Evolutionary conservation across 1,140 invertebrate genomes (phyloP).

Genomic region (Zaprionus lachaisei): DNA sequence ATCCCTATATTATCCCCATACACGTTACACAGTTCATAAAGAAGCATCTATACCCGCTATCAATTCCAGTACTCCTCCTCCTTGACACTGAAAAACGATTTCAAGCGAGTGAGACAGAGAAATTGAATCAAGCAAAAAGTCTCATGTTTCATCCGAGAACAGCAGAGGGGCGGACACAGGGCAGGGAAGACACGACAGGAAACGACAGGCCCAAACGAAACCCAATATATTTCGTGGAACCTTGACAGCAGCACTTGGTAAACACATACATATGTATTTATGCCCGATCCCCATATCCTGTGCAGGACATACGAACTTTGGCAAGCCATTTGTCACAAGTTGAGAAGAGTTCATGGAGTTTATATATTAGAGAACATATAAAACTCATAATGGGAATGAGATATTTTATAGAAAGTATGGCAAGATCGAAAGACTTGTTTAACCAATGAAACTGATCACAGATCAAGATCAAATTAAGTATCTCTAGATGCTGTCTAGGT

Average conservation of each 20-base stretch:
- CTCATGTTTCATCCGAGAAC: neutral
- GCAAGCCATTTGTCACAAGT: neutral
- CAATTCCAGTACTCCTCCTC: neutral
- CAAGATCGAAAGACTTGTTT: neutral
- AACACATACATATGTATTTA: neutral
- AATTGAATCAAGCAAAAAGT: neutral
- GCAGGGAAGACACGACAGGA: neutral
- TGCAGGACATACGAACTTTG: neutral
- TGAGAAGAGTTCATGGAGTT: neutral
- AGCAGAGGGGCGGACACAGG: too few relatives aligned
- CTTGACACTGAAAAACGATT: slow-evolving; percentile 1
- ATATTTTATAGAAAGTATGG: neutral
- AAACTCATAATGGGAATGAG: neutral
- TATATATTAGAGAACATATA: neutral
- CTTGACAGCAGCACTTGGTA: neutral
- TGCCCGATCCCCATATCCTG: slow-evolving; percentile 3
- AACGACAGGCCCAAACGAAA: neutral
- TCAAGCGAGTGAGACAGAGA: neutral
- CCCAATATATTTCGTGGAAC: slow-evolving; percentile 7
- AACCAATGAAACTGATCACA: neutral
- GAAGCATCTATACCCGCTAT: neutral
- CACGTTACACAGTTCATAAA: neutral
- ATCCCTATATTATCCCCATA: too few relatives aligned
- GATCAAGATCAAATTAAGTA: too few relatives aligned
- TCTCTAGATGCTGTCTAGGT: neutral